A percentile compares a stretch with the other conserved stretches of the same genome.
Evolutionary conservation across 2,113 vertebrate genomes (phyloP).

Genomic region (Petroica traversi): DNA sequence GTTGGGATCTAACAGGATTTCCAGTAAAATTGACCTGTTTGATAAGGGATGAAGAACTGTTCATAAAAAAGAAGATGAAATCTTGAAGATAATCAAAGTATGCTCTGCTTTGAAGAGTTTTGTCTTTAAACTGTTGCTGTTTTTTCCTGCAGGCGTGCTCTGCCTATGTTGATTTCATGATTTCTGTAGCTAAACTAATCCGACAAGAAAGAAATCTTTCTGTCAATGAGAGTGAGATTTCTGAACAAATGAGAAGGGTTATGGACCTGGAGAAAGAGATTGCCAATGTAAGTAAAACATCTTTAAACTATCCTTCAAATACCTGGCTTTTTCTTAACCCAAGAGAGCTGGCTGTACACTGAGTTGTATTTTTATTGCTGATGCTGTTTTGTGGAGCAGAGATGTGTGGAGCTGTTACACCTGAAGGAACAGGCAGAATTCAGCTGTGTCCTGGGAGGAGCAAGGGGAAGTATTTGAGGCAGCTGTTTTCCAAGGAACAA

Average conservation of each 20-base stretch:
- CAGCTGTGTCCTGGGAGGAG: background rate
- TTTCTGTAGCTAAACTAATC: conserved; percentile 86
- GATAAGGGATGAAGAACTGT: background rate
- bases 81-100: background rate
- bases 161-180: conserved; percentile 90
- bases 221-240: conserved; percentile 72
- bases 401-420: background rate
- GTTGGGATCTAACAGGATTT: background rate
- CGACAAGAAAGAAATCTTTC: conserved; percentile 78
- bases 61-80: background rate
- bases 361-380: background rate
- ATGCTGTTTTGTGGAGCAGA: background rate
- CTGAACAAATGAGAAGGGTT: conserved; percentile 78
- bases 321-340: background rate
- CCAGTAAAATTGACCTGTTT: background rate
- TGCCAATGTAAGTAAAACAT: conserved; percentile 83
- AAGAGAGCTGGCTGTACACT: background rate
- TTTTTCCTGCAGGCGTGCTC: conserved; percentile 81
- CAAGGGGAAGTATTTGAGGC: background rate
- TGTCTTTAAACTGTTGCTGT: background rate
- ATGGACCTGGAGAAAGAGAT: conserved; percentile 92
- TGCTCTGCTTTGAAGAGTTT: background rate
- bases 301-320: background rate
- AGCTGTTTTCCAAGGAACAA: background rate
- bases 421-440: background rate